Base-by-base conservation (phyloP, 2,888 invertebrate species). In the Drosophila anceps region DNA sequence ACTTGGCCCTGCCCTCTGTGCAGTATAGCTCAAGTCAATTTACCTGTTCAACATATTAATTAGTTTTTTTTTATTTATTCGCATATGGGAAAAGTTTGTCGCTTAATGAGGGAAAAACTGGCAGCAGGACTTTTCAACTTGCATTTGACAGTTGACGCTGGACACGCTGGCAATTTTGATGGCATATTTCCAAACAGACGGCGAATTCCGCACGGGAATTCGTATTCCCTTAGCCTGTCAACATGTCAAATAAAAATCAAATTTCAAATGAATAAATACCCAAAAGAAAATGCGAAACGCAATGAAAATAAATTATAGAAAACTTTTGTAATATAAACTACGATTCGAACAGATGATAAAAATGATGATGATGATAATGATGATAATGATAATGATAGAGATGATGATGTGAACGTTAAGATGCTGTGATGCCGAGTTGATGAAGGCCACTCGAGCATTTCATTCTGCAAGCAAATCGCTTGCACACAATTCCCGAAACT, bases 231-330 rank as follows among this genome's bases (percentile, higher is more conserved):
- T 59, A 57, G 87, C 62, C 80, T 75, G 84, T 85, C 90, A 85
- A 84, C 73, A 85, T 90, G 85, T 88, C 85, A 90, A 90, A 90
- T 90, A 90, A 90, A 90, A 88, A 86, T 86, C 90, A 88, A 82
- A 86, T 86, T 90, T 86, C 90, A 84, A 90, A 88, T 84, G 81
- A 78, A 84, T 84, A 84, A 81, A 81, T 82, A 79, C 79, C 70
- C 62, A 50, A 74, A 82, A 84, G 73, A 73, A 80, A 84, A 80
- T 72, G 71, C 78, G 78, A 80, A 78, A 78, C 72, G 85, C 81
- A 90, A 88, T 82, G 90, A 88, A 86, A 90, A 86, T 88, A 86
- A 90, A 88, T 90, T 90, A 86, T 88, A 74, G 68, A 64, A 79
- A 84, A 87, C 82, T 85, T 85, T 87, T 89, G 78, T 82, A 82